A percentile compares a stretch with the other conserved stretches of the same genome.
These are phyloP conservation scores for Episyrphus balteatus DNA, from an alignment of 1,140 invertebrate genomes.

Conservation along the genomic window DNA sequence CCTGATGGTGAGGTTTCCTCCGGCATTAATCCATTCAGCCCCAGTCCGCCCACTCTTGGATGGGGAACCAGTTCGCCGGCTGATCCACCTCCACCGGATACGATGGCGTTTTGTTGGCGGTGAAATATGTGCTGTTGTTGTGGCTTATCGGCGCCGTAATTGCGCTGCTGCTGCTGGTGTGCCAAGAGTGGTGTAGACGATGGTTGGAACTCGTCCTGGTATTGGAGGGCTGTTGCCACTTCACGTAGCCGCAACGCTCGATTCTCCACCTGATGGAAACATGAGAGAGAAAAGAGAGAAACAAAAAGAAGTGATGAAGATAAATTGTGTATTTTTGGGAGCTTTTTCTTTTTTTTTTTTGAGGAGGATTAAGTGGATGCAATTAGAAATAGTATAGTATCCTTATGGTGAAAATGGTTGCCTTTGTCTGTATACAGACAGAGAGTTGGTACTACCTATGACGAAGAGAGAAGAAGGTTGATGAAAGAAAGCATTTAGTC, in stretches of 20 bases:
- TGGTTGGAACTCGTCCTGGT: conserved; percentile 23
- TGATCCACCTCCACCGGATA: conserved; percentile 12
- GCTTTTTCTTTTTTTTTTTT: neutral
- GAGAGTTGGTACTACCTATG: too few relatives aligned
- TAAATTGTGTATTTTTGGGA: neutral
- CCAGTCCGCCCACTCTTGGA: conserved; percentile 16
- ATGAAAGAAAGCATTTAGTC: too few relatives aligned
- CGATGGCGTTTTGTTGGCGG: neutral
- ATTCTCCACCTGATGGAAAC: conserved; percentile 54
- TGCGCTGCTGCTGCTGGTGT: neutral
- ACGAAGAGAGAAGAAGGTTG: too few relatives aligned
- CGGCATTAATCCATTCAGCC: conserved; percentile 20
- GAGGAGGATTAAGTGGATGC: too few relatives aligned
- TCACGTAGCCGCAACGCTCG: conserved; percentile 56
- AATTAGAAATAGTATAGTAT: too few relatives aligned
- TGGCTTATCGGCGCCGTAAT: neutral
- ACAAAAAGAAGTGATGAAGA: neutral
- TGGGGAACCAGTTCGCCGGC: conserved; percentile 27
- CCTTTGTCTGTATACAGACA: too few relatives aligned
- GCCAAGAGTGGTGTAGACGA: conserved; percentile 5
- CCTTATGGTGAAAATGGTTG: too few relatives aligned
- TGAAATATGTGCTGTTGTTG: conserved; percentile 15
- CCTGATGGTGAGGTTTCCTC: conserved; percentile 7
- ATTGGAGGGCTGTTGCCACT: conserved; percentile 35
- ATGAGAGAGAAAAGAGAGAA: conserved; percentile 5